These are phyloP conservation scores for Fragum sueziense DNA, from an alignment of 2,888 invertebrate genomes.

Conservation along the genomic window DNA sequence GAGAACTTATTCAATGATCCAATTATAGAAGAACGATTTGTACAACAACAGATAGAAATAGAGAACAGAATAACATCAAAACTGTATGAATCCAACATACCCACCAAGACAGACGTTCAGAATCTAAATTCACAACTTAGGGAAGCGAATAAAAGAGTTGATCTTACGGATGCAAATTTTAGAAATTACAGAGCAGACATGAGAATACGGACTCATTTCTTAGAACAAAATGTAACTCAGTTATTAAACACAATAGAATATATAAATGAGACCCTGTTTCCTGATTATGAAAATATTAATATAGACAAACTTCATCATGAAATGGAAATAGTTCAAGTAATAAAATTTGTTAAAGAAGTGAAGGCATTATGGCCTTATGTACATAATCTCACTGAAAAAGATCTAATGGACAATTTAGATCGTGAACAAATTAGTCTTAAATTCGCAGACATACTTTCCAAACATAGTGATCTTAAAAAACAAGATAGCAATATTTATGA, in stretches of 20 bases:
- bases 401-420: slow-evolving; percentile 23
- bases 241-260: slow-evolving; percentile 32
- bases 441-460: slow-evolving; percentile 23
- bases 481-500: slow-evolving; percentile 35
- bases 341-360: slow-evolving; percentile 41
- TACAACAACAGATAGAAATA: slow-evolving; percentile 22
- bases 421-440: slow-evolving; percentile 18
- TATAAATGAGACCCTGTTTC: slow-evolving; percentile 37
- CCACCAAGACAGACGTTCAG: slow-evolving; percentile 27
- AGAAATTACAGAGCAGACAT: slow-evolving; percentile 42
- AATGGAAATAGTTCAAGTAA: slow-evolving; percentile 22
- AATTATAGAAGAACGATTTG: slow-evolving; percentile 23
- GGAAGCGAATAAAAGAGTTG: slow-evolving; percentile 18
- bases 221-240: slow-evolving; percentile 56
- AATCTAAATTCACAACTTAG: slow-evolving; percentile 26
- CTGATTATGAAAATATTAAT: slow-evolving; percentile 17
- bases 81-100: slow-evolving; percentile 22
- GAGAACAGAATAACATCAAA: slow-evolving; percentile 28
- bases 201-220: slow-evolving; percentile 27
- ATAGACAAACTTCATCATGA: slow-evolving; percentile 4
- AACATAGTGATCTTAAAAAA: slow-evolving; percentile 35
- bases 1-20: slow-evolving; percentile 28
- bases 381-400: slow-evolving; percentile 31
- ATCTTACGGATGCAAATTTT: slow-evolving; percentile 25
- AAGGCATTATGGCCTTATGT: slow-evolving; percentile 35